These are phyloP conservation scores for Pygmarrhopalites habei DNA, from an alignment of 1,140 invertebrate species.

Conservation along the genomic window DNA sequence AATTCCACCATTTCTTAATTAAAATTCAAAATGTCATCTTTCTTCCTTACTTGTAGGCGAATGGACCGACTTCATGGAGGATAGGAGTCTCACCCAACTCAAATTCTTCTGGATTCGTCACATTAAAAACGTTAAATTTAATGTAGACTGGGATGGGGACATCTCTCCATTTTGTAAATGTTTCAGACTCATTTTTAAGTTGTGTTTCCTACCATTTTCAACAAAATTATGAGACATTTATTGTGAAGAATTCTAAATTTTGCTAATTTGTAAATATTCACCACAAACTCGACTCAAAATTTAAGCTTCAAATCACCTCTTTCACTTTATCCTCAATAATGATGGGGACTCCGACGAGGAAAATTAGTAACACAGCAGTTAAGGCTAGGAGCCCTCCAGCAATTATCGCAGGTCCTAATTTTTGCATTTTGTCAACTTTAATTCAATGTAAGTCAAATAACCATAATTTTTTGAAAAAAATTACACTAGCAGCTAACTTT, in stretches of 20 bases:
- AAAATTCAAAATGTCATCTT: background rate
- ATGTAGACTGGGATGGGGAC: constrained; percentile 14
- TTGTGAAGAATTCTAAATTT: background rate
- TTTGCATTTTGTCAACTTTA: constrained; percentile 5
- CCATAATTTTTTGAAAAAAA: too few species aligned
- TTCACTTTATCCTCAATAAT: background rate
- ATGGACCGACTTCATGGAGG: constrained; percentile 31
- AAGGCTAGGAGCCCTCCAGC: background rate
- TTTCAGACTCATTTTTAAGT: constrained; percentile 29
- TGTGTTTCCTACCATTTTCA: constrained; percentile 13
- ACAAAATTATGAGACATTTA: background rate
- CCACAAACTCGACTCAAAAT: background rate
- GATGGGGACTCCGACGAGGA: background rate
- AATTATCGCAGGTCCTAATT: background rate
- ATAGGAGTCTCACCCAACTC: constrained; percentile 18
- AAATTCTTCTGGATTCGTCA: constrained; percentile 32
- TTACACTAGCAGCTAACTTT: too few species aligned
- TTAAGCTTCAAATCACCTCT: background rate
- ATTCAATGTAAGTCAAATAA: too few species aligned
- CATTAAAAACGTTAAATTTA: constrained; percentile 30
- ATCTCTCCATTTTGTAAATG: constrained; percentile 31
- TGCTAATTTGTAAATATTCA: background rate
- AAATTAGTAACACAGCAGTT: background rate
- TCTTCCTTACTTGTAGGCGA: constrained; percentile 20
- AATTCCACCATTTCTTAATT: background rate